Base-by-base conservation (phyloP, 2,797 vertebrate species). In the Neomorphus geoffroyi region DNA sequence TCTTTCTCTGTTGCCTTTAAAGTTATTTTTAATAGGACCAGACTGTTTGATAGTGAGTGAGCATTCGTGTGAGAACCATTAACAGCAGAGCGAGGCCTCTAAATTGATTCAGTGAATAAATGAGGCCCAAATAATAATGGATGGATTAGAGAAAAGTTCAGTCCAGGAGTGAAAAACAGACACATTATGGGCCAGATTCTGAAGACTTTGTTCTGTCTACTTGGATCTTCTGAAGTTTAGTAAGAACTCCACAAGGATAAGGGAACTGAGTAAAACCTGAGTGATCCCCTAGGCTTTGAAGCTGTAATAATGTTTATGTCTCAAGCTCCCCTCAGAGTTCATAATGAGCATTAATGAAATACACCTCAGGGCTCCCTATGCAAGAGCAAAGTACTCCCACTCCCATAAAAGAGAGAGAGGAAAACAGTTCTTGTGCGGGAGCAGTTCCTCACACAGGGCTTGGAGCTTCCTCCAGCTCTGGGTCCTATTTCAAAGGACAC, bases 271-370 rank as follows among this genome's bases (percentile, higher is more conserved):
- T 62, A 93, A 88, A 96, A 90, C 61, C 69, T 79, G 70, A 89
- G 45, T 56, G 61, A 89, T 77, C 51, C 45, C 28, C 48, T 30
- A 58, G 71, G 69, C 93, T 97, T 97, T 96, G 95, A 95, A 94
- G 90, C 50, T 93, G 12, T 93, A 94, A 92, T 88, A 87, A 78
- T 94, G 95, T 95, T 96, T 94, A 92, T 82, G 80, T 93, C 88
- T 96, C 75, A 85, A 35, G 33, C 65, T 94, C 53, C 37, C 93
- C 86, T 93, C 65, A 91, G 69, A 82, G 74, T 78, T 95, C 61
- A 79, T 94, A 95, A 96, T 89, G 35, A 94, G 69, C 43, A 37
- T 90, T 96, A 96, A 96, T 96, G 94, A 96, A 92, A 94, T 92
- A 87, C 30, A 94, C 93, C 96, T 93, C 54, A 77, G 86, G 94